A percentile compares a stretch with the other conserved stretches of the same genome.
Evolutionary conservation across 2,797 vertebrate genomes (phyloP).

Genomic region (Eulemur albifrons): DNA sequence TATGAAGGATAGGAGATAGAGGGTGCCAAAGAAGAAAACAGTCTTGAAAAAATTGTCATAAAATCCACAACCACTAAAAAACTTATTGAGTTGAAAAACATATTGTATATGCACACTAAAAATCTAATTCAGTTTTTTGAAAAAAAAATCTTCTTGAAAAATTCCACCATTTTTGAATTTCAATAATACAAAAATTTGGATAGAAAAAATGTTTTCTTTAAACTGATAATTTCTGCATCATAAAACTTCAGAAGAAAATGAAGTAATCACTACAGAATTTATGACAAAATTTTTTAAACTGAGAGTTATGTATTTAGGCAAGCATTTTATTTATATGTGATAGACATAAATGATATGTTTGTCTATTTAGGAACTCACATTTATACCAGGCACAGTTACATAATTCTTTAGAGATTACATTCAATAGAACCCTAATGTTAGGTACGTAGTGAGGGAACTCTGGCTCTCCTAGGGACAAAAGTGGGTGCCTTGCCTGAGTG

Average conservation of each 20-base stretch:
- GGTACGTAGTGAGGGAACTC: too few species aligned
- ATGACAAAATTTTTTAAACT: neutral
- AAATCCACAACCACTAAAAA: neutral
- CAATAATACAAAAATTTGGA: neutral
- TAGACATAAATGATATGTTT: neutral
- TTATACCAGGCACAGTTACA: neutral
- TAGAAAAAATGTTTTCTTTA: neutral
- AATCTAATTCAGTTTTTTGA: neutral
- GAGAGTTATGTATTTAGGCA: neutral
- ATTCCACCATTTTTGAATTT: neutral
- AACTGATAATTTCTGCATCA: neutral
- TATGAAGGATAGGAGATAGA: neutral
- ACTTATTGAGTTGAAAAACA: neutral
- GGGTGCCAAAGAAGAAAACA: neutral
- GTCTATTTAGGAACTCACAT: neutral
- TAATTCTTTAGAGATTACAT: neutral
- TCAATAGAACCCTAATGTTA: neutral
- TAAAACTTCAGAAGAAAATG: neutral
- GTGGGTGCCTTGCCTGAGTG: too few species aligned
- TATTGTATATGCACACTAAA: neutral
- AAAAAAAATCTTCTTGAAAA: neutral
- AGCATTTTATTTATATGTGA: neutral
- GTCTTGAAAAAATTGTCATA: neutral
- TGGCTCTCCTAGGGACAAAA: too few species aligned
- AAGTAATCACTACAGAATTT: neutral